These are phyloP conservation scores for Andrena chrysosceles DNA, from an alignment of 2,888 invertebrate genomes.

Conservation along the genomic window DNA sequence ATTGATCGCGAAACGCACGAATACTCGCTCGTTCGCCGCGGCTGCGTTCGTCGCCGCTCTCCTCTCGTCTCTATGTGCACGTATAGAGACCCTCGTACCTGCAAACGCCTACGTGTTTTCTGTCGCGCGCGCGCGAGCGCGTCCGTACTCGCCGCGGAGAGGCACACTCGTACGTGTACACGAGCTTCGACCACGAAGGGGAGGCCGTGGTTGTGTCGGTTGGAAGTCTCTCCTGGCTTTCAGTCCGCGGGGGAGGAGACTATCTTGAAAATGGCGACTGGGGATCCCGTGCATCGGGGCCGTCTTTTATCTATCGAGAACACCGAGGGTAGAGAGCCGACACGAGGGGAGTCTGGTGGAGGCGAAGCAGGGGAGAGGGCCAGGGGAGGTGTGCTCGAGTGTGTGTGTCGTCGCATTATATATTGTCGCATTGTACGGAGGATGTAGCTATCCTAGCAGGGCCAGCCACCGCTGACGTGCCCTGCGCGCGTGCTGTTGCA, in stretches of 20 bases:
- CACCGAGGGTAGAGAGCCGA: slow-evolving; percentile 30
- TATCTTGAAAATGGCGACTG: slow-evolving; percentile 82
- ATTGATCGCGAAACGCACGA: slow-evolving; percentile 84
- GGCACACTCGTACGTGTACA: slow-evolving; percentile 28
- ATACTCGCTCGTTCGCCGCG: slow-evolving; percentile 76
- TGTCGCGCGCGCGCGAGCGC: not conserved
- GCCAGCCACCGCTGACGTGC: slow-evolving; percentile 35
- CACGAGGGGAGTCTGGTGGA: not conserved
- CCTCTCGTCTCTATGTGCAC: slow-evolving; percentile 47
- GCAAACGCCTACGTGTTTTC: not conserved
- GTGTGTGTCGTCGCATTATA: slow-evolving; percentile 63
- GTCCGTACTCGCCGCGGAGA: slow-evolving; percentile 7
- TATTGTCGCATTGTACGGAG: slow-evolving; percentile 65
- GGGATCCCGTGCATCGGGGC: slow-evolving; percentile 64
- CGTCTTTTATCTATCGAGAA: slow-evolving; percentile 76
- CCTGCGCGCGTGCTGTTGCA: slow-evolving; percentile 48
- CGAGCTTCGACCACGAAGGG: slow-evolving; percentile 47
- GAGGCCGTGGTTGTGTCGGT: slow-evolving; percentile 50
- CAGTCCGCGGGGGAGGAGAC: slow-evolving; percentile 80
- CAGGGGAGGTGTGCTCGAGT: slow-evolving; percentile 3
- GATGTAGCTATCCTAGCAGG: slow-evolving; percentile 62
- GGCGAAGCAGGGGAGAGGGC: slow-evolving; percentile 10
- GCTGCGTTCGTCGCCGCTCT: slow-evolving; percentile 65
- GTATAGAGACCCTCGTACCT: not conserved
- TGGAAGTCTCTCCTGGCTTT: slow-evolving; percentile 63